A percentile compares a stretch with the other conserved stretches of the same genome.
Evolutionary conservation across 2,888 invertebrate genomes (phyloP).

Genomic region (Carpatolechia fugitivella): DNA sequence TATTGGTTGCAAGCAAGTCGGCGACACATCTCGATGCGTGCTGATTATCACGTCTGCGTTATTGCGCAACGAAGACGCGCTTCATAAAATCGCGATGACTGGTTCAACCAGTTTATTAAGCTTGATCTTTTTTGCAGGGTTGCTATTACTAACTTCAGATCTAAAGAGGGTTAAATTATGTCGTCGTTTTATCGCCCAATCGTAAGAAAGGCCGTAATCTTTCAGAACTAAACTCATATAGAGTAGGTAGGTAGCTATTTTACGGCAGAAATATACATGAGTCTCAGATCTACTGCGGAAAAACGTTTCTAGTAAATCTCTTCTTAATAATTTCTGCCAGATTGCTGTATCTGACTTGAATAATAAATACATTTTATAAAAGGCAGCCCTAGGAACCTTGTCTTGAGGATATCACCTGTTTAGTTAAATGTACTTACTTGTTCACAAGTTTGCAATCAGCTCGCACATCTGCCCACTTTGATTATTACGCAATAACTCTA

Average conservation of each 20-base stretch:
- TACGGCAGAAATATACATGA: too few relatives aligned
- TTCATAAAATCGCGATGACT: conserved; percentile 71
- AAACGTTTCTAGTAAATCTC: too few relatives aligned
- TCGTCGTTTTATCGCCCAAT: too few relatives aligned
- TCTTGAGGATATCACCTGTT: conserved; percentile 56
- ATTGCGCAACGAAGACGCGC: conserved; percentile 60
- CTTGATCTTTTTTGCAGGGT: conserved; percentile 33
- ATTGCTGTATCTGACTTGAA: too few relatives aligned
- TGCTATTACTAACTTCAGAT: too few relatives aligned
- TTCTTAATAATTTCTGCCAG: too few relatives aligned
- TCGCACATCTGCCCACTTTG: conserved; percentile 65
- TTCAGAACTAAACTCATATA: too few relatives aligned
- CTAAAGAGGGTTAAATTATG: too few relatives aligned
- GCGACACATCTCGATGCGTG: conserved; percentile 29
- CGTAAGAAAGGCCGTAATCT: too few relatives aligned
- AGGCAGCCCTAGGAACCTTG: conserved; percentile 38
- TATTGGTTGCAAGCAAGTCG: conserved; percentile 13
- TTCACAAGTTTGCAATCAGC: conserved; percentile 56
- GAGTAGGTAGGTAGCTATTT: too few relatives aligned
- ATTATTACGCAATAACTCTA: conserved; percentile 71
- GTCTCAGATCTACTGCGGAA: too few relatives aligned
- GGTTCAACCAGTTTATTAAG: conserved; percentile 44
- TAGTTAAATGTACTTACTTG: conserved; percentile 59
- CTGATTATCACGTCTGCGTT: conserved; percentile 54
- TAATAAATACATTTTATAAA: neutral